Evolutionary conservation across 2,797 vertebrate genomes (phyloP).

Genomic region (Galagoides demidoff): DNA sequence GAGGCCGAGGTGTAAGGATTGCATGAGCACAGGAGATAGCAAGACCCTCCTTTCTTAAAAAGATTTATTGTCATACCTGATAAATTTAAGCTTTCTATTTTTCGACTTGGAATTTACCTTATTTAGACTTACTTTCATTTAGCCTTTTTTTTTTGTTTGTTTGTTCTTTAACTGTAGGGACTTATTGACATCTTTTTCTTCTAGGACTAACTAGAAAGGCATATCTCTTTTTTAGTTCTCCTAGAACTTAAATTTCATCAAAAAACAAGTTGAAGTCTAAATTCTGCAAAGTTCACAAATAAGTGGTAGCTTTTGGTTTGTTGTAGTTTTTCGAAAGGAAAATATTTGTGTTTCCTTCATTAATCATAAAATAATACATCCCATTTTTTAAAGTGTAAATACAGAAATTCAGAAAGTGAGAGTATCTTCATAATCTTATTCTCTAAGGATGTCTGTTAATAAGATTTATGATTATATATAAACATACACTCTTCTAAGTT

Average conservation of each 20-base stretch:
- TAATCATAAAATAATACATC: not conserved
- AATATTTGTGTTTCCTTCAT: not conserved
- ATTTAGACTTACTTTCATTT: slow-evolving; percentile 9
- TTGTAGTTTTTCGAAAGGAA: slow-evolving; percentile 41
- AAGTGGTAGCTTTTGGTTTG: not conserved
- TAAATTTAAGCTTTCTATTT: not conserved
- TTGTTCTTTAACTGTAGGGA: not conserved
- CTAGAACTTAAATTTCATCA: slow-evolving; percentile 16
- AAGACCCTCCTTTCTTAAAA: not conserved
- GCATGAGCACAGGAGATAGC: not conserved
- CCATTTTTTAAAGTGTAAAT: not conserved
- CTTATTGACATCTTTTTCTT: not conserved
- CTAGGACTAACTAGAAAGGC: not conserved
- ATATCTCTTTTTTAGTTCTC: not conserved
- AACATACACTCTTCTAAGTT: not conserved
- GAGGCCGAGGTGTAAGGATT: not conserved
- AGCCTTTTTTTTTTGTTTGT: not conserved
- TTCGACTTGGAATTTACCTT: slow-evolving; percentile 1
- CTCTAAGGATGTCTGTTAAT: not conserved
- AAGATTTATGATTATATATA: not conserved
- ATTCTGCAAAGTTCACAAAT: not conserved
- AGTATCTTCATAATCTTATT: not conserved
- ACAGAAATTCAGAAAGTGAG: not conserved
- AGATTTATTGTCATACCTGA: not conserved
- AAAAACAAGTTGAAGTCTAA: slow-evolving; percentile 14